A percentile compares a stretch with the other conserved stretches of the same genome.
Evolutionary conservation across 2,113 vertebrate genomes (phyloP).

Genomic region (Petromus typicus): DNA sequence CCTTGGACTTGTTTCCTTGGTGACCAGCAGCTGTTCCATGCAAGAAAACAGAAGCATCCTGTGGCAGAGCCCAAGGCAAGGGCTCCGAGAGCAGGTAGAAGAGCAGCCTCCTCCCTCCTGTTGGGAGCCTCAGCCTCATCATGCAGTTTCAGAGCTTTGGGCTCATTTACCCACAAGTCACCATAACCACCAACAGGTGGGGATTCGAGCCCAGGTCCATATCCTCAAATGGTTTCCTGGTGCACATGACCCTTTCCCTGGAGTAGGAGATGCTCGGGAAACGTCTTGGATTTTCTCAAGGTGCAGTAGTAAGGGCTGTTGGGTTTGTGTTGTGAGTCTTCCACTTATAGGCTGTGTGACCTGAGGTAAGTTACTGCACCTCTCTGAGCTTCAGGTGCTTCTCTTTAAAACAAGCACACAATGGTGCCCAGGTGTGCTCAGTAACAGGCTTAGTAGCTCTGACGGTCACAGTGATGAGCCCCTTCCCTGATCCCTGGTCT

Average conservation of each 20-base stretch:
- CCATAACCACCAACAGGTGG: background rate
- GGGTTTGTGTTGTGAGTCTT: background rate
- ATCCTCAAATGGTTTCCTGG: background rate
- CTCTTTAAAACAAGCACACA: background rate
- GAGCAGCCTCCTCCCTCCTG: background rate
- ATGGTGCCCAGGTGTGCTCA: background rate
- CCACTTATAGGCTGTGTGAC: background rate
- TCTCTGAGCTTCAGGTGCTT: background rate
- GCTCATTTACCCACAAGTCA: background rate
- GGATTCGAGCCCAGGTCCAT: background rate
- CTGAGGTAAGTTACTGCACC: background rate
- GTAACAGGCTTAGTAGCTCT: background rate
- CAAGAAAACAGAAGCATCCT: background rate
- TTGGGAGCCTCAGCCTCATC: background rate
- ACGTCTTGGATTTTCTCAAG: background rate
- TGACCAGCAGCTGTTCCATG: background rate
- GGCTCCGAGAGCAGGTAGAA: background rate
- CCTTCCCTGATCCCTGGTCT: fast-evolving
- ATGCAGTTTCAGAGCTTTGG: background rate
- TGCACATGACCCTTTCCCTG: background rate
- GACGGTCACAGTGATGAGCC: background rate
- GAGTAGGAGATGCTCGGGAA: background rate
- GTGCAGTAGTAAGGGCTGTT: background rate
- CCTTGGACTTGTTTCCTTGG: background rate
- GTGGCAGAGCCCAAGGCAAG: background rate